These are phyloP conservation scores for Formica exsecta DNA, from an alignment of 1,140 invertebrate species.

Conservation along the genomic window DNA sequence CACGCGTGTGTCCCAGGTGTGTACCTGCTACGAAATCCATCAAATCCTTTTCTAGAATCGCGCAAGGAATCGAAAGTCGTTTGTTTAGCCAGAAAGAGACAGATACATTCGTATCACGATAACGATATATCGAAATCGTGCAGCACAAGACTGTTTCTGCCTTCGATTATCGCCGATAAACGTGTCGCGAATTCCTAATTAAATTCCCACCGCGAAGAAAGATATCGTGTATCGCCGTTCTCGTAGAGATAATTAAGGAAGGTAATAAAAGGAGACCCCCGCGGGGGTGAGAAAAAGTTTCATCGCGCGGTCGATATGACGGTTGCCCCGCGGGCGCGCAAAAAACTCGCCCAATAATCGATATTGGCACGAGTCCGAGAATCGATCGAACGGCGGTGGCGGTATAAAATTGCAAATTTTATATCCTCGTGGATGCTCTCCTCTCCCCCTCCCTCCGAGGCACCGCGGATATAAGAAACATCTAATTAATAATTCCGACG, in stretches of 20 bases:
- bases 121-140: background rate
- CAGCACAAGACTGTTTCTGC: background rate
- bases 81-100: background rate
- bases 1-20: constrained; percentile 71
- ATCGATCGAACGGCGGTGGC: constrained; percentile 48
- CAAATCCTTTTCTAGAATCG: constrained; percentile 57
- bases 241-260: constrained; percentile 57
- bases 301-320: constrained; percentile 62
- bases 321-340: constrained; percentile 55
- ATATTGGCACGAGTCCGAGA: constrained; percentile 84
- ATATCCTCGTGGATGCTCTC: constrained; percentile 71
- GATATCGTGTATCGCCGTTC: background rate
- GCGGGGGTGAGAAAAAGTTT: constrained; percentile 48
- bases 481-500: constrained; percentile 84
- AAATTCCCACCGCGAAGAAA: constrained; percentile 24
- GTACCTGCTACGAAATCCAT: constrained; percentile 69
- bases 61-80: constrained; percentile 15
- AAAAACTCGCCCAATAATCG: constrained; percentile 79
- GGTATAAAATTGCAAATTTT: constrained; percentile 85
- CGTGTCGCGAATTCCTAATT: constrained; percentile 11
- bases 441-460: background rate
- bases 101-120: background rate
- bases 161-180: background rate
- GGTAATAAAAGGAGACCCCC: background rate
- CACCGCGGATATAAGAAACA: constrained; percentile 69